phyloP scores from a whole-genome alignment of 1,140 invertebrate species.

The Drosophila mojavensis region DNA sequence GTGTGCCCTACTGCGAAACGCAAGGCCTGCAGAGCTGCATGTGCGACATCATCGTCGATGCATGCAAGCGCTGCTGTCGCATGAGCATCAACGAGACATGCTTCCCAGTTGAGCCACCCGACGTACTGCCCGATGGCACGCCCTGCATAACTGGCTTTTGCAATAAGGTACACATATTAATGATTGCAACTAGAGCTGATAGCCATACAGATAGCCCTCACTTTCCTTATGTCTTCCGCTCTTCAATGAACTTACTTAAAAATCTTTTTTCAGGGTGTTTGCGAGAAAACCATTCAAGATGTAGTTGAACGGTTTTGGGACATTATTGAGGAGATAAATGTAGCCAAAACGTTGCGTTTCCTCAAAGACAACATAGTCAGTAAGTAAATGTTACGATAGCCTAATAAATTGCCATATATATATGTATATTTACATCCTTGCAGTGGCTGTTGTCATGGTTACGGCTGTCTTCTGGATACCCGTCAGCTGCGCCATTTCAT shows the following conservation, averaged over 20 bases:
- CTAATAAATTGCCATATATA: not conserved
- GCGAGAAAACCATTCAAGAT: slow-evolving; percentile 97
- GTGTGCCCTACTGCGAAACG: slow-evolving; percentile 96
- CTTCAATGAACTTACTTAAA: not conserved
- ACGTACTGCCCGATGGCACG: slow-evolving; percentile 95
- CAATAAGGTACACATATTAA: slow-evolving; percentile 88
- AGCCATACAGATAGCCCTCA: no score
- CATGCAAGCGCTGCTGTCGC: slow-evolving; percentile 89
- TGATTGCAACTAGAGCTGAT: no score
- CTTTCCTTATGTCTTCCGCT: no score
- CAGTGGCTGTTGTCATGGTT: slow-evolving; percentile 91
- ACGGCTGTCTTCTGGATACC: slow-evolving; percentile 97
- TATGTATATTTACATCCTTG: not conserved
- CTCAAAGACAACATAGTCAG: slow-evolving; percentile 95
- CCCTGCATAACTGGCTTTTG: slow-evolving; percentile 98
- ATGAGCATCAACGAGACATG: slow-evolving; percentile 96
- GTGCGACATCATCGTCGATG: slow-evolving; percentile 93
- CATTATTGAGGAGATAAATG: slow-evolving; percentile 97
- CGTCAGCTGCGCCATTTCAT: slow-evolving; percentile 92
- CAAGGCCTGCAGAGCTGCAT: slow-evolving; percentile 96
- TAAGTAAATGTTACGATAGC: slow-evolving; percentile 43
- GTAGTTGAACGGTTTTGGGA: slow-evolving; percentile 98
- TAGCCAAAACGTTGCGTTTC: slow-evolving; percentile 95
- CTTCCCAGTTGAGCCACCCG: slow-evolving; percentile 93
- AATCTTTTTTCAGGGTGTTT: slow-evolving; percentile 89